Conservation (phyloP, 2,888 invertebrate genomes). For the Hermaeophaga mercurialis region DNA sequence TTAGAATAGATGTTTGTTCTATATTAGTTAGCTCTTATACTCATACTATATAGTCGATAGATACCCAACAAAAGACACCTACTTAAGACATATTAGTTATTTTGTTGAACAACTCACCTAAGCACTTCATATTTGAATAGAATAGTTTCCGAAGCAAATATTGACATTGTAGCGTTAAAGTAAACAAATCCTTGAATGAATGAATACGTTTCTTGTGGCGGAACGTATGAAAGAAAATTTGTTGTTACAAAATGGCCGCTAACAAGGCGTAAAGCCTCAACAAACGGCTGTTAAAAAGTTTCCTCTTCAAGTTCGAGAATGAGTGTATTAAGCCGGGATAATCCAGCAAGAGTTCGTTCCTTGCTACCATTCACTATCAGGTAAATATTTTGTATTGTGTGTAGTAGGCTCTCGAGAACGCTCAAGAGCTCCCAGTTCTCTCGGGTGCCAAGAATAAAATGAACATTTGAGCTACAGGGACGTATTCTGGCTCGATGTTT, state of each 20-base stretch:
- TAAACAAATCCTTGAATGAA: background rate
- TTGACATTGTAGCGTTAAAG: too few species aligned
- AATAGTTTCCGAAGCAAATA: too few species aligned
- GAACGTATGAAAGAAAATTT: too few species aligned
- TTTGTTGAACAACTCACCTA: too few species aligned
- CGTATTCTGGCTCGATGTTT: too few species aligned
- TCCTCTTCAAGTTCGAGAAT: constrained; percentile 28
- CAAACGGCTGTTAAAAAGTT: constrained; percentile 25
- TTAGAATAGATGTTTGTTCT: too few species aligned
- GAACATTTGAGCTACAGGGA: background rate
- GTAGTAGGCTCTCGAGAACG: background rate
- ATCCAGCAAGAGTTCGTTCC: constrained; percentile 30
- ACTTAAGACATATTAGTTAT: too few species aligned
- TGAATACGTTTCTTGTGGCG: too few species aligned
- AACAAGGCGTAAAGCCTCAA: constrained; percentile 32
- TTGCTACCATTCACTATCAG: constrained; percentile 30
- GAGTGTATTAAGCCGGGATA: constrained; percentile 37
- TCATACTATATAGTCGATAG: too few species aligned
- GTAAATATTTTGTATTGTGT: constrained; percentile 33
- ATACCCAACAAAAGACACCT: too few species aligned
- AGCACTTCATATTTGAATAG: too few species aligned
- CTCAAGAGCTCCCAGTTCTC: background rate
- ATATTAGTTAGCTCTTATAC: too few species aligned
- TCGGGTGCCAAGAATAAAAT: background rate
- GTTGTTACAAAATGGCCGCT: background rate